Evolutionary conservation across 2,113 vertebrate species (phyloP), one percentile per base, ranked within the genome.

Genomic region (Mesoclemmys tuberculata): DNA sequence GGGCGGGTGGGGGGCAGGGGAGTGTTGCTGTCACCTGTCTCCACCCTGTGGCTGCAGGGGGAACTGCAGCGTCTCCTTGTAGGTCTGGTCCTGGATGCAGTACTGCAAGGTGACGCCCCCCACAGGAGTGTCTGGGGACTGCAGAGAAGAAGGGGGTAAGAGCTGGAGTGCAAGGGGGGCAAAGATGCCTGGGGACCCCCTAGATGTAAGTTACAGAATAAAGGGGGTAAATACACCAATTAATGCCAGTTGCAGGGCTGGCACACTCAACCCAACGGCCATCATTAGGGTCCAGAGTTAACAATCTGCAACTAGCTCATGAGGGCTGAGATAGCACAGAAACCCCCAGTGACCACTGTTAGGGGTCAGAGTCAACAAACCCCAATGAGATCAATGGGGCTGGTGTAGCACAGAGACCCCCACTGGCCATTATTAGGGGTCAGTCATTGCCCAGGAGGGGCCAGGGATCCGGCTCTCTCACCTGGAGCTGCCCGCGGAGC

Each of bases 31-130:
- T 10, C 27, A 94, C 93, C 93, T 94, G 49, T 79, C 71, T 14
- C 5, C 52, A 19, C 88, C 38, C 48, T 12, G 21, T 61, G 64
- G 29, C 8, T 71, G 55, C 26, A 96, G 54, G 10, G 88, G 38
- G 44, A 96, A 93, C 21, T n/a, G 61, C 48, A 85, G 35, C 2
- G 18, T 77, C 18, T 92, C 92, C 27, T 31, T 85, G 48, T 58
- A 74, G 31, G 77, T 54, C 49, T 96, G 55, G 22, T 92, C 90
- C 79, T 92, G 79, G 55, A 92, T 89, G 35, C 29, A 54, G 61
- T 96, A 96, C n/a, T 71, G 77, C 46, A 96, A 82, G 11, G 61
- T 16, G 44, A 54, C 84, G 29, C 79, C 44, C 2, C 75, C 92
- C 35, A 85, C 85, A 2, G 56, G 12, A 8, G 48, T 29, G 10